Conservation (phyloP, 2,113 vertebrate species). For the Stigmatopora argus region DNA sequence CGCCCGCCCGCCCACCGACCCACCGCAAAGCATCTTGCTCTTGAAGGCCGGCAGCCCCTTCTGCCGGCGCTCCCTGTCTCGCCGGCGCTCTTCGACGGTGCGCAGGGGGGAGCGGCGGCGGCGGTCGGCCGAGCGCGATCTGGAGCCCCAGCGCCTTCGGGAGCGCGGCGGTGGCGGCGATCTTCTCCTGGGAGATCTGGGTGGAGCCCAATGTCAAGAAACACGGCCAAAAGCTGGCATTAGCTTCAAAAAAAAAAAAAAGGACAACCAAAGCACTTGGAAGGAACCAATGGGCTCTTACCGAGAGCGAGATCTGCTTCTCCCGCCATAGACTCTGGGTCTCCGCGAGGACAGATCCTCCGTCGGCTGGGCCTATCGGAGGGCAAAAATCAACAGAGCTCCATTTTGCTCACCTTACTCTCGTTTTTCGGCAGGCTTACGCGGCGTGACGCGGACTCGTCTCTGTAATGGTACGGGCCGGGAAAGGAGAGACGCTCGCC, state of each 20-base stretch:
- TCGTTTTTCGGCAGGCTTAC: conserved; percentile 19
- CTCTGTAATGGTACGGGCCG: conserved; percentile 31
- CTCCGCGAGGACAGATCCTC: conserved; percentile 72
- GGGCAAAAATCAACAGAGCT: background rate
- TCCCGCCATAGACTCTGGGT: conserved; percentile 50
- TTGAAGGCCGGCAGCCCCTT: conserved; percentile 87
- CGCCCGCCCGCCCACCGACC: no score
- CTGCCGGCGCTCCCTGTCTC: conserved; percentile 81
- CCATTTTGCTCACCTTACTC: background rate
- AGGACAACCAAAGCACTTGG: no score
- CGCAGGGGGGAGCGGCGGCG: conserved; percentile 80
- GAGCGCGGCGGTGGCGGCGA: conserved; percentile 82
- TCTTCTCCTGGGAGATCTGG: conserved; percentile 86
- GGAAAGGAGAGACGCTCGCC: conserved; percentile 24
- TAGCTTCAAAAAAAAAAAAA: no score
- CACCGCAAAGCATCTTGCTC: conserved; percentile 86
- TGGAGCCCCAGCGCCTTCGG: conserved; percentile 77
- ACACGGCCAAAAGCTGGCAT: no score
- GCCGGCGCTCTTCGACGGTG: conserved; percentile 80
- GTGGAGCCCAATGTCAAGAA: no score
- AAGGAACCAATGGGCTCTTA: conserved; percentile 40
- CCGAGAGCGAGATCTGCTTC: conserved; percentile 81
- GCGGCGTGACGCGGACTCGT: conserved; percentile 30
- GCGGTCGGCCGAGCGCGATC: conserved; percentile 81
- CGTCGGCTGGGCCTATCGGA: conserved; percentile 71